phyloP scores from a whole-genome alignment of 2,888 invertebrate genomes.

The Colletes collaris region DNA sequence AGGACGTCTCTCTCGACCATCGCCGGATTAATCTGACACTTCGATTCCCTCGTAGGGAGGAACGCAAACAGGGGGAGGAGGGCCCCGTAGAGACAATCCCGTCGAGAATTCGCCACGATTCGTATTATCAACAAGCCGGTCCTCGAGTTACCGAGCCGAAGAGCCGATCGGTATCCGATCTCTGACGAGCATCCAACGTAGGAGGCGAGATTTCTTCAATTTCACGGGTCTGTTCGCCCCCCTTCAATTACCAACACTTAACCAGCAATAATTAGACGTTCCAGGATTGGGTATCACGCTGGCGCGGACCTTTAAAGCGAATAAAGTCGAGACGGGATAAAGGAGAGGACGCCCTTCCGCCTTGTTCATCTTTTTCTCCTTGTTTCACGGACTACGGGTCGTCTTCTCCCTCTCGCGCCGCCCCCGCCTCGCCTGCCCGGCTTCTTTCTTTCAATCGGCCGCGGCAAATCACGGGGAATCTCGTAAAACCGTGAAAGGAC shows the following conservation, averaged over 20 bases:
- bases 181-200: not conserved
- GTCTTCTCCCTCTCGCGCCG: slow-evolving; percentile 6
- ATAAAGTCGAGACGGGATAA: slow-evolving; percentile 70
- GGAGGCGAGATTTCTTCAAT: slow-evolving; percentile 76
- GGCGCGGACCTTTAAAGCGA: slow-evolving; percentile 72
- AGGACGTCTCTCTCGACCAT: slow-evolving; percentile 13
- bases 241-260: slow-evolving; percentile 81
- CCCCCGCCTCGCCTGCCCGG: slow-evolving; percentile 1
- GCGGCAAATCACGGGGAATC: slow-evolving; percentile 55
- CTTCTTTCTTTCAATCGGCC: slow-evolving; percentile 55
- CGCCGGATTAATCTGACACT: slow-evolving; percentile 63
- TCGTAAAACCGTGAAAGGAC: slow-evolving; percentile 56
- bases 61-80: slow-evolving; percentile 35
- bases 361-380: slow-evolving; percentile 38
- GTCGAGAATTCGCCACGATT: slow-evolving; percentile 52
- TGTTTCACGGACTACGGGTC: slow-evolving; percentile 1
- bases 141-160: slow-evolving; percentile 57
- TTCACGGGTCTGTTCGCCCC: slow-evolving; percentile 78
- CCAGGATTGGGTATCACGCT: slow-evolving; percentile 73
- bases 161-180: slow-evolving; percentile 61
- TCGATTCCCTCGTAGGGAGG: slow-evolving; percentile 61
- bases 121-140: slow-evolving; percentile 64
- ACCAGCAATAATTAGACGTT: slow-evolving; percentile 80
- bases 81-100: slow-evolving; percentile 46
- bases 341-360: slow-evolving; percentile 58